These are phyloP conservation scores for Adela reaumurella DNA, from an alignment of 2,888 invertebrate species.

Conservation along the genomic window DNA sequence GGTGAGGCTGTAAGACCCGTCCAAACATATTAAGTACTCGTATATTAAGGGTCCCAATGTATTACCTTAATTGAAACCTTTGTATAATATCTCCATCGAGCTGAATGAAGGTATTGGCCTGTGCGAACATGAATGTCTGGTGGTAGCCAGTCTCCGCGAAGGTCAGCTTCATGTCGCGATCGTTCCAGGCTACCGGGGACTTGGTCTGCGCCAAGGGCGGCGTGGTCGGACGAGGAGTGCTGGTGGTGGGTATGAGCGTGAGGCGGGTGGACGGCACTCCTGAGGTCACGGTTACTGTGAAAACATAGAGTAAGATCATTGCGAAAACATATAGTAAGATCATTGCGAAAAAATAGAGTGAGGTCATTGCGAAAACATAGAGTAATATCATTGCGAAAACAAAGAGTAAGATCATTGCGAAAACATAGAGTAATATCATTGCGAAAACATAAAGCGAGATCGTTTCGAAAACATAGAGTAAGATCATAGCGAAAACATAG, in stretches of 20 bases:
- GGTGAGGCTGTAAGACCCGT: no score
- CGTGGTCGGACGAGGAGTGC: constrained; percentile 25
- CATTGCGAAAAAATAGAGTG: no score
- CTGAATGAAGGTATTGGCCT: constrained; percentile 87
- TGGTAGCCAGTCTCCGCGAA: constrained; percentile 83
- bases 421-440: no score
- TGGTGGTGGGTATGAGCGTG: constrained; percentile 35
- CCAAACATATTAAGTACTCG: no score
- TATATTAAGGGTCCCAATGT: no score
- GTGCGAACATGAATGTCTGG: constrained; percentile 88
- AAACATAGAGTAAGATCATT: not conserved
- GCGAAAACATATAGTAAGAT: no score
- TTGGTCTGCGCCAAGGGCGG: constrained; percentile 41
- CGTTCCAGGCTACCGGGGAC: constrained; percentile 68
- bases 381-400: no score
- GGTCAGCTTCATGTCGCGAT: constrained; percentile 74
- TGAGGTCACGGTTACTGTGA: constrained; percentile 24
- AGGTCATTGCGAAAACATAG: no score
- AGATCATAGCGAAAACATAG: no score
- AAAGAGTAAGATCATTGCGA: no score
- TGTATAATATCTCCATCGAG: constrained; percentile 87
- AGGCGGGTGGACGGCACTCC: constrained; percentile 14
- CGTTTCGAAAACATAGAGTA: no score
- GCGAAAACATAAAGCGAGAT: no score
- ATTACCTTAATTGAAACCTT: constrained; percentile 82